Evolutionary conservation across 2,113 vertebrate species (phyloP).

Genomic region (Nansenia antarctica): DNA sequence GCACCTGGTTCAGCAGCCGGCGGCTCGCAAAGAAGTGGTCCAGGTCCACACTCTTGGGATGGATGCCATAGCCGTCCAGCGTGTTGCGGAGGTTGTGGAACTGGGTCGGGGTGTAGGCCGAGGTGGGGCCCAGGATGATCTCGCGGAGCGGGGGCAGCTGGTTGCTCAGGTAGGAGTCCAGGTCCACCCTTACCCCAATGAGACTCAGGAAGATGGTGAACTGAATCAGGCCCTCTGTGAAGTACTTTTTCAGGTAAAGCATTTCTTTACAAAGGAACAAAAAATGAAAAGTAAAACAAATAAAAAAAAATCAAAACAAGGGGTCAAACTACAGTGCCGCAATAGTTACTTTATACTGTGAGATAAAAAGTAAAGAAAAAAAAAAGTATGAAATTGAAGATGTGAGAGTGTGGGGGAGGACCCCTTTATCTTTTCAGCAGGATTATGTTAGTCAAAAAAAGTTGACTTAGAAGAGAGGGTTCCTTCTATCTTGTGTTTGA

Average conservation of each 20-base stretch:
- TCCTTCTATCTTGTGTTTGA: constrained; percentile 38
- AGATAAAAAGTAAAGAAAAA: constrained; percentile 22
- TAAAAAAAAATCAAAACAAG: constrained; percentile 62
- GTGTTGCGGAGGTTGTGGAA: constrained; percentile 97
- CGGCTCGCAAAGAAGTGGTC: constrained; percentile 92
- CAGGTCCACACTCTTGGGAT: constrained; percentile 96
- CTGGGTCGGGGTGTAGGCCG: constrained; percentile 98
- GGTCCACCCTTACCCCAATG: constrained; percentile 94
- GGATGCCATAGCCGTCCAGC: constrained; percentile 96
- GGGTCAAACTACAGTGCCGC: constrained; percentile 43
- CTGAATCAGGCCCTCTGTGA: constrained; percentile 99
- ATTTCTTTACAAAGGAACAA: constrained; percentile 90
- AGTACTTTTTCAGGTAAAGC: constrained; percentile 99
- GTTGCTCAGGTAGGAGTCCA: constrained; percentile 93
- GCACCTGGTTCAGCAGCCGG: constrained; percentile 91
- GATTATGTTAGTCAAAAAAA: constrained; percentile 28
- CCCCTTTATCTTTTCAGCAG: constrained; percentile 25
- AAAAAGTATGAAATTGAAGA: constrained; percentile 39
- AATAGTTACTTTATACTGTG: constrained; percentile 35
- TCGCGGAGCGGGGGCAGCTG: constrained; percentile 95
- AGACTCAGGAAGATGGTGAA: constrained; percentile 99
- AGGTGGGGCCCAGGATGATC: constrained; percentile 98
- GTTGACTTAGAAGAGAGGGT: constrained; percentile 24
- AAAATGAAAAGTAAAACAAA: constrained; percentile 73
- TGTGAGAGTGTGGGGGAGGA: constrained; percentile 16